A percentile compares a stretch with the other conserved stretches of the same genome.
Evolutionary conservation across 1,140 invertebrate species (phyloP).

Genomic region (Armadillidium nasatum): DNA sequence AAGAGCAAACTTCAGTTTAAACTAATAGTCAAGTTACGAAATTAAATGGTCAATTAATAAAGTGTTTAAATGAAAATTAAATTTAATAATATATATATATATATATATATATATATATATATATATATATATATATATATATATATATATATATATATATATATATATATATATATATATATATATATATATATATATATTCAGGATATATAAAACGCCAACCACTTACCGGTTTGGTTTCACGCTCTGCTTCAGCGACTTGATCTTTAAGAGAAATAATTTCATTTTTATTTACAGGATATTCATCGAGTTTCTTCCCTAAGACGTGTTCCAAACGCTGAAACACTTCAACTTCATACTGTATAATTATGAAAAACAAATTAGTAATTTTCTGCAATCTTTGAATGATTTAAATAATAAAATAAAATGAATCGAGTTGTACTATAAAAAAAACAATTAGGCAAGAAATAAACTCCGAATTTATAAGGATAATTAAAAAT

Average conservation of each 20-base stretch:
- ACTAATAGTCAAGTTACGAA: too few relatives aligned
- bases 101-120: too few relatives aligned
- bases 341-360: conserved; percentile 7
- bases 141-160: background rate
- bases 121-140: too few relatives aligned
- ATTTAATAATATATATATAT: background rate
- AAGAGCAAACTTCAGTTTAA: too few relatives aligned
- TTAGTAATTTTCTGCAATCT: conserved; percentile 51
- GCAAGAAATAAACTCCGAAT: too few relatives aligned
- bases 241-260: background rate
- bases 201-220: background rate
- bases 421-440: background rate
- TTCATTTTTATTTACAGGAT: background rate
- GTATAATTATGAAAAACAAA: conserved; percentile 2
- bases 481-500: conserved; percentile 26
- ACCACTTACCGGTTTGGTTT: background rate
- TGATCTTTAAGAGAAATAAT: background rate
- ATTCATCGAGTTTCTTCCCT: conserved; percentile 11
- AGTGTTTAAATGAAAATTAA: background rate
- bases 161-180: background rate
- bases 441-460: background rate
- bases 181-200: background rate
- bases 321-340: conserved; percentile 3
- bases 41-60: background rate
- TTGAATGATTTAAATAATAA: conserved; percentile 52